phyloP scores from a whole-genome alignment of 2,113 vertebrate species.

The Corythornis cristatus region DNA sequence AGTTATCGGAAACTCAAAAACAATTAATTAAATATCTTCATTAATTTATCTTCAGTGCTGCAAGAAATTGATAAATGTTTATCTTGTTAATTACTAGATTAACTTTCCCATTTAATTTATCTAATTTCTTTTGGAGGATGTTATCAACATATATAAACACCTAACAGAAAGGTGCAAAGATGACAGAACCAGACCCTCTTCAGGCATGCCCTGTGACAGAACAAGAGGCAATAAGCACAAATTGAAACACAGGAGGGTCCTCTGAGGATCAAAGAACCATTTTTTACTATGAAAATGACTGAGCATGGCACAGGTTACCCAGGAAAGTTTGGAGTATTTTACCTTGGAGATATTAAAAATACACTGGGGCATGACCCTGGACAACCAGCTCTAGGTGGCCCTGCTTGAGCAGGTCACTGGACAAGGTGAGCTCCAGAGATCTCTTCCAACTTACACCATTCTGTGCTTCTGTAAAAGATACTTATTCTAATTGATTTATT shows the following conservation, averaged over 20 bases:
- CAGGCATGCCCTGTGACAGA: background rate
- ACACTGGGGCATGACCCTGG: background rate
- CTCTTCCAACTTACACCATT: background rate
- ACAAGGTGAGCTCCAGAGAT: background rate
- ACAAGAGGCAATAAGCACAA: background rate
- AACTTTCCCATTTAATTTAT: background rate
- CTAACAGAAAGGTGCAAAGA: background rate
- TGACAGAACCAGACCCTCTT: background rate
- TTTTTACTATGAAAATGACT: background rate
- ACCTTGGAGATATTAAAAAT: background rate
- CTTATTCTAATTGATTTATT: background rate
- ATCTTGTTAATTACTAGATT: background rate
- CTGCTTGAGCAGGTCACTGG: background rate
- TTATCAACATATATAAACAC: background rate
- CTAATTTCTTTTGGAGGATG: background rate
- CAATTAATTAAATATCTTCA: background rate
- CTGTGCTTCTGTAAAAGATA: background rate
- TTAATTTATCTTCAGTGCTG: background rate
- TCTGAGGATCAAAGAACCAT: background rate
- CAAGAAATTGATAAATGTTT: background rate
- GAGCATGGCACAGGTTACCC: background rate
- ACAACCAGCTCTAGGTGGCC: background rate
- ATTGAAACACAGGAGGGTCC: background rate
- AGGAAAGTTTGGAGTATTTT: background rate
- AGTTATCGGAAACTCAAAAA: background rate